Evolutionary conservation across 2,113 vertebrate genomes (phyloP).

Genomic region (Tychaedon coryphoeus): DNA sequence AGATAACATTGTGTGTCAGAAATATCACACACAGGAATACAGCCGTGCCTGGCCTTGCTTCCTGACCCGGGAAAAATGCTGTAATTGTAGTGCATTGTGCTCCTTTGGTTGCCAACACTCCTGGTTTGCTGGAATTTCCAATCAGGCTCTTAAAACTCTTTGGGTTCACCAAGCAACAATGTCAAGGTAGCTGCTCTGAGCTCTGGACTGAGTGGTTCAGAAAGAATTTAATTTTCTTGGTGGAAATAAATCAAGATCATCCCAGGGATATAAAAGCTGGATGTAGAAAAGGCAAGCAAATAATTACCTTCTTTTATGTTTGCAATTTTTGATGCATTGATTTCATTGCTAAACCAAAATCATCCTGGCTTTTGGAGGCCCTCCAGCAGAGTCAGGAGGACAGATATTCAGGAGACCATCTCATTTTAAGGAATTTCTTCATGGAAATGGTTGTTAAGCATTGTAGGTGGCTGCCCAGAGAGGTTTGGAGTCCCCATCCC

Average conservation of each 20-base stretch:
- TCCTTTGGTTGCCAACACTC: neutral
- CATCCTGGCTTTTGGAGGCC: neutral
- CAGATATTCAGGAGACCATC: neutral
- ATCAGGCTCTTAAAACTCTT: neutral
- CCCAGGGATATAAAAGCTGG: neutral
- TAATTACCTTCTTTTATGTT: too few relatives aligned
- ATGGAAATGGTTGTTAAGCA: neutral
- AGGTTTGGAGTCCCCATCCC: neutral
- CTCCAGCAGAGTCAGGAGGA: neutral
- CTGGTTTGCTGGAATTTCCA: neutral
- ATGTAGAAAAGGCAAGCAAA: neutral
- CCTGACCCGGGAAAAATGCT: constrained; percentile 25
- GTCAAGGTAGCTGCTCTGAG: accelerated
- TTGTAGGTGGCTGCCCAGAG: accelerated
- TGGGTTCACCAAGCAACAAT: neutral
- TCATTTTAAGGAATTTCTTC: neutral
- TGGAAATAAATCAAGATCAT: neutral
- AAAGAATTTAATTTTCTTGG: neutral
- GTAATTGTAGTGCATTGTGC: neutral
- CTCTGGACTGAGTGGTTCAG: neutral
- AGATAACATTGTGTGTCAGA: constrained; percentile 64
- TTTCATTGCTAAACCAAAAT: neutral
- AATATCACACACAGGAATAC: constrained; percentile 47
- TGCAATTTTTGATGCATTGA: neutral
- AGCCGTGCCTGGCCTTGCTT: neutral